Conservation (phyloP, 2,113 vertebrate species). For the Tragulus kanchil region DNA sequence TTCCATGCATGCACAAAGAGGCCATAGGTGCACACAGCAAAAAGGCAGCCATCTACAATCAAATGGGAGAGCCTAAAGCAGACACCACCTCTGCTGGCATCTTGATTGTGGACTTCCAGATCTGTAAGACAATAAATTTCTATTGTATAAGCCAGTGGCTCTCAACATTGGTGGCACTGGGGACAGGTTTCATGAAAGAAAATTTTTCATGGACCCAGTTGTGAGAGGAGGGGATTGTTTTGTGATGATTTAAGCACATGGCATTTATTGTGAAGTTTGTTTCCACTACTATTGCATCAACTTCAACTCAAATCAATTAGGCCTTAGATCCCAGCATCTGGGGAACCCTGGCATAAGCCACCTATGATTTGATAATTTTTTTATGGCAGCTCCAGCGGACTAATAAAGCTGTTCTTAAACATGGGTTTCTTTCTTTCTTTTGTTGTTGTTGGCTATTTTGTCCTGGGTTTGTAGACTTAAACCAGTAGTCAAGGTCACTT, state of each 20-base stretch:
- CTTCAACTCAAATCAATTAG: background rate
- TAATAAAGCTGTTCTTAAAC: background rate
- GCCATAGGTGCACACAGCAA: background rate
- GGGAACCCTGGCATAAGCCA: background rate
- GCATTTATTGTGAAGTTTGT: background rate
- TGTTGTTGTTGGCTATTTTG: background rate
- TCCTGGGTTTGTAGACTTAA: background rate
- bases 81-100: background rate
- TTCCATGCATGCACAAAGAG: background rate
- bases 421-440: background rate
- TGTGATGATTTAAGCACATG: background rate
- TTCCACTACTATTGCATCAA: too few species aligned
- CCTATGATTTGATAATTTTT: background rate
- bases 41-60: background rate
- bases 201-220: background rate
- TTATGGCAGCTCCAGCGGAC: background rate
- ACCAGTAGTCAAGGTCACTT: background rate
- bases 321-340: background rate
- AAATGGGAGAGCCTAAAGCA: too few species aligned
- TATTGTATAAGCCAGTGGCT: background rate
- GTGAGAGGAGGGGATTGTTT: background rate
- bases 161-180: background rate
- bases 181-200: background rate
- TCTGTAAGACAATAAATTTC: background rate
- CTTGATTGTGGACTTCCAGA: background rate